Conservation (phyloP, 2,113 vertebrate species). For the Nerophis lumbriciformis region DNA sequence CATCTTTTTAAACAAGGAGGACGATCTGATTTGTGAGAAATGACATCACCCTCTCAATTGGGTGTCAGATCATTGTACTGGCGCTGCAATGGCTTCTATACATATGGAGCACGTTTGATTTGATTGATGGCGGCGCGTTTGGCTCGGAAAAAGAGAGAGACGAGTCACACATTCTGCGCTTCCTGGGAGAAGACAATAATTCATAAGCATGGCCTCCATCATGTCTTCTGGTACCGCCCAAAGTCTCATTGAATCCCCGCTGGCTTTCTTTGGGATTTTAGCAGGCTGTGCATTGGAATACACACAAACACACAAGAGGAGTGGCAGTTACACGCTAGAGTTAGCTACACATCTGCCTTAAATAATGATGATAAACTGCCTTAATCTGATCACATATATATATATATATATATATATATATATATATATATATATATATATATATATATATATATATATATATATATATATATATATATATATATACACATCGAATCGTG, state of each 20-base stretch:
- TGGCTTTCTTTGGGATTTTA: slow-evolving; percentile 39
- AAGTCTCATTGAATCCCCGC: slow-evolving; percentile 51
- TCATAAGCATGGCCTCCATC: slow-evolving; percentile 57
- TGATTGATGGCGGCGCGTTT: no score
- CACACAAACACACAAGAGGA: slow-evolving; percentile 13
- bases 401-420: no score
- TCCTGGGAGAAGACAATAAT: slow-evolving; percentile 65
- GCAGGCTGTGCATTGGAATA: slow-evolving; percentile 8
- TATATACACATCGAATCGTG: no score
- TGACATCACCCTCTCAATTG: slow-evolving; percentile 61
- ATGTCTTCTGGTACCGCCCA: slow-evolving; percentile 58
- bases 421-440: no score
- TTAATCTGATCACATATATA: slow-evolving; percentile 16
- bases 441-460: no score
- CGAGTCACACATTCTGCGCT: slow-evolving; percentile 65
- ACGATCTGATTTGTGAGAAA: slow-evolving; percentile 9
- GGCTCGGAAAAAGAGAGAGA: slow-evolving; percentile 43
- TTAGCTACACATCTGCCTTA: slow-evolving; percentile 49
- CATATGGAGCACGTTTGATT: no score
- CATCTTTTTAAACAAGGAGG: no score
- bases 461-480: no score
- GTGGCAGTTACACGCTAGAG: slow-evolving; percentile 44
- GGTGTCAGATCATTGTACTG: slow-evolving; percentile 57
- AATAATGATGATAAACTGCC: slow-evolving; percentile 28
- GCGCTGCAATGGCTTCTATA: background rate